These are phyloP conservation scores for rabbit (Oryctolagus cuniculus) DNA, from an alignment of 2,113 vertebrate species.

Conservation along the genomic window DNA sequence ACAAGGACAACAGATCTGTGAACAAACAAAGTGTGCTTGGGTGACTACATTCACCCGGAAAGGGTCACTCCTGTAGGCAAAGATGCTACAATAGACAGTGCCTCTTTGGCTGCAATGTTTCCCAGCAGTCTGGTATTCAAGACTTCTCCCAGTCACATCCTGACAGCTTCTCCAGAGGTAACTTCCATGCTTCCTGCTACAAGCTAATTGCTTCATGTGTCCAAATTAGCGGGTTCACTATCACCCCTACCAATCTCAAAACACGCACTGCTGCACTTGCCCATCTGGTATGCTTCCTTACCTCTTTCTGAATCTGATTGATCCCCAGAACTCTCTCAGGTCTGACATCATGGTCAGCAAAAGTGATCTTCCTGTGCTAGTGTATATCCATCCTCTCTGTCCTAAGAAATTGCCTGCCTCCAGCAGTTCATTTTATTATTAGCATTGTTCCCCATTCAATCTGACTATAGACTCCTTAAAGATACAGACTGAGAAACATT, in stretches of 20 bases:
- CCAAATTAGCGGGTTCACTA: neutral
- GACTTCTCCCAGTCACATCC: neutral
- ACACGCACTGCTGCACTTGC: neutral
- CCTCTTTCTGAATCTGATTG: neutral
- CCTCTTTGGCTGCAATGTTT: neutral
- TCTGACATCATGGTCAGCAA: neutral
- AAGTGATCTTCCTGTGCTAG: neutral
- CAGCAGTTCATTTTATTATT: neutral
- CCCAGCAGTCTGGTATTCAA: neutral
- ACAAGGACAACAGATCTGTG: neutral
- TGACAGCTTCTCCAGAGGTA: neutral
- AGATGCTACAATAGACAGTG: neutral
- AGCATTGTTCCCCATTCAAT: neutral
- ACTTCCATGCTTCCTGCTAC: neutral
- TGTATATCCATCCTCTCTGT: neutral
- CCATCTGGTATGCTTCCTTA: neutral
- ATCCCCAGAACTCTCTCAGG: neutral
- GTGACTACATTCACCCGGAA: neutral
- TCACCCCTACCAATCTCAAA: neutral
- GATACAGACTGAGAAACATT: neutral
- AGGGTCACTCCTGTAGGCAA: neutral
- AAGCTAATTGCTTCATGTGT: neutral
- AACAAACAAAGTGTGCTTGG: conserved; percentile 49
- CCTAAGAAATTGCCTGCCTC: neutral
- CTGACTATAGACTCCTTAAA: conserved; percentile 45